Percentiles rank a stretch among this genome's conserved stretches.
Evolutionary conservation across 2,113 vertebrate genomes (phyloP).

Genomic region (Sialia sialis): DNA sequence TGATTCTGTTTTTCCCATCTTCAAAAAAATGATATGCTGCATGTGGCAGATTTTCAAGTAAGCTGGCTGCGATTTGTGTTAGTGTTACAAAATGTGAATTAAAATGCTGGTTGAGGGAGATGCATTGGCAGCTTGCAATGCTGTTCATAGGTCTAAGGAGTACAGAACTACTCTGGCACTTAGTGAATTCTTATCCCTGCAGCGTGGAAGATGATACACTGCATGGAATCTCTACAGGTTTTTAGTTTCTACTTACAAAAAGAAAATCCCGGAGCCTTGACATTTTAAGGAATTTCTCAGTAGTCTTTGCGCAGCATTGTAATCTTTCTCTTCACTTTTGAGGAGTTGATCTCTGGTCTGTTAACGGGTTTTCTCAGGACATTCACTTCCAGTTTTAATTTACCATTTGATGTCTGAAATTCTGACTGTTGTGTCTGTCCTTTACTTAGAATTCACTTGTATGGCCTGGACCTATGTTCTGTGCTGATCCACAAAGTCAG

Average conservation of each 20-base stretch:
- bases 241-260: not conserved
- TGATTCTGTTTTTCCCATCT: not conserved
- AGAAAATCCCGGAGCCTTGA: rapidly evolving
- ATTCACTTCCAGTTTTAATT: not conserved
- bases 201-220: not conserved
- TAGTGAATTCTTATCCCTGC: not conserved
- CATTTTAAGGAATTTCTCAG: not conserved
- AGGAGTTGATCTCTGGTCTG: not conserved
- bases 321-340: not conserved
- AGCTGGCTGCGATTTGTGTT: not conserved
- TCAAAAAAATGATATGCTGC: not conserved
- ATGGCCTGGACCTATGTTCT: not conserved
- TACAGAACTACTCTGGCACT: not conserved
- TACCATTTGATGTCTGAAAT: not conserved
- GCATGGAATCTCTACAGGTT: not conserved
- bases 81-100: not conserved
- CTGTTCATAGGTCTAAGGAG: not conserved
- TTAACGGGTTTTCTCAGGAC: rapidly evolving
- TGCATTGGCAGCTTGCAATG: not conserved
- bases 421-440: not conserved
- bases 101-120: not conserved
- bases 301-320: not conserved
- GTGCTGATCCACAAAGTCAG: not conserved
- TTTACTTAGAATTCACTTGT: not conserved
- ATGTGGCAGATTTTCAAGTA: not conserved